Base-by-base conservation (phyloP, 2,888 invertebrate genomes). In the Drosophila pseudotalamancana region DNA sequence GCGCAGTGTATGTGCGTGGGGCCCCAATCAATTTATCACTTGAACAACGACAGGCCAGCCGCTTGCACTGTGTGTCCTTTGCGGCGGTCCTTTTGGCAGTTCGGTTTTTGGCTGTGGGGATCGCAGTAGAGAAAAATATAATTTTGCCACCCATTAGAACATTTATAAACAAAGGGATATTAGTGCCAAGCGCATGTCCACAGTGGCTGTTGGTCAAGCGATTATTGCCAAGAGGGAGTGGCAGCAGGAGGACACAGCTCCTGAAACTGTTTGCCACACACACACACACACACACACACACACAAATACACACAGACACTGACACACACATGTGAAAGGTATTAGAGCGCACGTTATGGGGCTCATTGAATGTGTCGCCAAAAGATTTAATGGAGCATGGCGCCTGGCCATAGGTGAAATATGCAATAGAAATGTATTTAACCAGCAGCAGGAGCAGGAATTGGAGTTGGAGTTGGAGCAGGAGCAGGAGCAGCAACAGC, bases 101-200 rank as follows among this genome's bases (percentile, higher is more conserved):
- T 49, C n/a, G n/a, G 27, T 43, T 45, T 53, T 40, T 32, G n/a
- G 21, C 37, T 31, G 5, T 6, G 32, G 11, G 18, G 8, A 14
- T 42, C 46, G 43, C 34, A 48, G 23, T 37, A 61, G 29, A 37
- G 51, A 67, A 76, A 76, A 72, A 74, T 72, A 56, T 77, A 73
- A 85, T 86, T 77, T 88, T 72, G 65, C 71, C 69, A 49, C 6
- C 53, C 74, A 86, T 83, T 88, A 80, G 74, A 70, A 66, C 84
- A 89, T 88, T 88, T 88, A 88, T 89, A 89, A 89, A 89, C 87
- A 88, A 83, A 85, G 71, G 86, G 85, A 77, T 87, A 78, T 86
- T 77, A 76, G 77, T 72, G 72, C 63, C 75, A 74, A 70, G 61
- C 70, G 70, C 60, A 71, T 64, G 65, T 69, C 57, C 65, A 70